phyloP scores from a whole-genome alignment of 2,797 vertebrate genomes.

The Onychomys torridus region DNA sequence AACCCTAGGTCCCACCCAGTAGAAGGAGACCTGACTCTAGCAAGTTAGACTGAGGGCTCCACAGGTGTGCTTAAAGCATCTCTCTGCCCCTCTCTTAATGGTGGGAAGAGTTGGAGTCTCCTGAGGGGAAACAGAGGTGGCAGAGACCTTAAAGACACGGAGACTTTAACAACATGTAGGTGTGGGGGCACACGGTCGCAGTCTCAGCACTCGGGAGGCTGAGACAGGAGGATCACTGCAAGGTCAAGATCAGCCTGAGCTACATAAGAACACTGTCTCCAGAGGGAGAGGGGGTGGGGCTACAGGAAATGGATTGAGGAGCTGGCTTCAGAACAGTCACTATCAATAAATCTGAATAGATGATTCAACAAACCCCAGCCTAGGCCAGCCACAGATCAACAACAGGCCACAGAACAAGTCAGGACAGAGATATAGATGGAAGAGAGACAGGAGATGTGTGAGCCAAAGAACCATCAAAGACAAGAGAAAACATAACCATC shows the following conservation, averaged over 20 bases:
- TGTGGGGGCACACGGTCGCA: background rate
- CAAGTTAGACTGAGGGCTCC: background rate
- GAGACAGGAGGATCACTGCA: background rate
- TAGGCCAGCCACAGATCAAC: background rate
- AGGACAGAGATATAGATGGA: slow-evolving; percentile 8
- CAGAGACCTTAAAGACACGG: background rate
- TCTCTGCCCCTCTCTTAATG: background rate
- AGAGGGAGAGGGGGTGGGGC: background rate
- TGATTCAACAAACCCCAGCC: slow-evolving; percentile 29
- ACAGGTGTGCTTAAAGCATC: background rate
- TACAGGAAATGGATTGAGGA: background rate
- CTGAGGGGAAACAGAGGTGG: background rate
- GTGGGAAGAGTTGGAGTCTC: background rate
- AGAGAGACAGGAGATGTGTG: background rate
- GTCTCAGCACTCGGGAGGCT: background rate
- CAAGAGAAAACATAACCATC: slow-evolving; percentile 51
- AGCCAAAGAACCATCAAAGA: slow-evolving; percentile 63
- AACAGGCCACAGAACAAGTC: slow-evolving; percentile 52
- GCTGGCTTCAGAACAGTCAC: background rate
- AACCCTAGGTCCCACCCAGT: background rate
- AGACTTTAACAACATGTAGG: background rate
- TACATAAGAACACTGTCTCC: background rate
- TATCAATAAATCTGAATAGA: background rate
- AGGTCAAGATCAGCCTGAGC: background rate
- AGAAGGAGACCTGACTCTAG: background rate